Conservation (phyloP, 1,140 invertebrate genomes). For the Nixonia krombeini region DNA sequence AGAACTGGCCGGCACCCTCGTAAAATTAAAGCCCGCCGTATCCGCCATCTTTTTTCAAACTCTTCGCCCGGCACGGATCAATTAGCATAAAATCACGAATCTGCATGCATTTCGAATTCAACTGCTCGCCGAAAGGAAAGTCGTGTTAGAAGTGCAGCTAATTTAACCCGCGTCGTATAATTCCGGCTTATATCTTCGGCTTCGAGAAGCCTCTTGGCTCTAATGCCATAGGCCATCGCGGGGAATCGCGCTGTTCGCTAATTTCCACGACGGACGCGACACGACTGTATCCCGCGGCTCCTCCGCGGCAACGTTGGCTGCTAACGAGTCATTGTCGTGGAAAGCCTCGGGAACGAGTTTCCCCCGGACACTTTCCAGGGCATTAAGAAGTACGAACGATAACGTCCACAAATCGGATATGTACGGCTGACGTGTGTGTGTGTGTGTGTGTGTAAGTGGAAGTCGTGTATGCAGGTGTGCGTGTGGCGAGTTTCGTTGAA, state of each 20-base stretch:
- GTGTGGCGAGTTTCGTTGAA: too few species aligned
- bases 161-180: conserved; percentile 31
- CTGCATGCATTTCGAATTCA: conserved; percentile 14
- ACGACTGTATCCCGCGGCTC: conserved; percentile 59
- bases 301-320: conserved; percentile 46
- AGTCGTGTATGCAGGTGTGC: too few species aligned
- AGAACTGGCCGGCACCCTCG: too few species aligned
- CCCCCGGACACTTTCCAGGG: conserved; percentile 36
- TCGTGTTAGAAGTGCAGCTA: conserved; percentile 19
- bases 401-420: conserved; percentile 52
- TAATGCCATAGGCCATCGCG: conserved; percentile 7
- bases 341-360: background rate
- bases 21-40: too few species aligned
- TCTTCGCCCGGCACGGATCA: too few species aligned
- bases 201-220: conserved; percentile 4
- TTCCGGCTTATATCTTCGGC: conserved; percentile 25
- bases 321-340: conserved; percentile 60
- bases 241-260: conserved; percentile 35
- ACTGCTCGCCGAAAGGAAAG: conserved; percentile 4
- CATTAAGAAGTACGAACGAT: conserved; percentile 56
- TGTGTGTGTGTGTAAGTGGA: too few species aligned
- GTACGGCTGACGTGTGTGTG: conserved; percentile 17
- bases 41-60: too few species aligned
- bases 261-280: conserved; percentile 56
- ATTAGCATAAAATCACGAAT: conserved; percentile 28